Evolutionary conservation across 2,113 vertebrate species (phyloP).

Genomic region (Psettodes erumei): DNA sequence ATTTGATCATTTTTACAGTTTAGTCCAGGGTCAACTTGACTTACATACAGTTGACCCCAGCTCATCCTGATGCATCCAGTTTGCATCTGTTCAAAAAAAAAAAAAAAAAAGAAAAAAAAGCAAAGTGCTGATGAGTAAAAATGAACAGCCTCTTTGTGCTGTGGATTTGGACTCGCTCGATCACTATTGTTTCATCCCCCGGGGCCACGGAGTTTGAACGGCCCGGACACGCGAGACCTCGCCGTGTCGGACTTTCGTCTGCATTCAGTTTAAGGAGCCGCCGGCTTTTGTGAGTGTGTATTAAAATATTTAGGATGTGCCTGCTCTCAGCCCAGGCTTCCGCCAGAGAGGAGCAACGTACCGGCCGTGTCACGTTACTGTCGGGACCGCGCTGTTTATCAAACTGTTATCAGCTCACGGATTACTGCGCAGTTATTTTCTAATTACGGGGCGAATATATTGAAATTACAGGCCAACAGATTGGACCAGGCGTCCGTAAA

Average conservation of each 20-base stretch:
- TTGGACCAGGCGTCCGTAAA: not conserved
- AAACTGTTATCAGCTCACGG: too few relatives aligned
- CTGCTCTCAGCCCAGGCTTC: not conserved
- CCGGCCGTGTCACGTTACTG: not conserved
- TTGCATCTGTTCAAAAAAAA: constrained; percentile 42
- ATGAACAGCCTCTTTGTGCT: constrained; percentile 57
- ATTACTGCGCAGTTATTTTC: not conserved
- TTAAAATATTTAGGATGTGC: not conserved
- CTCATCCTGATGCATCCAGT: not conserved
- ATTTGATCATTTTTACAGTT: too few relatives aligned
- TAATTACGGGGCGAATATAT: not conserved
- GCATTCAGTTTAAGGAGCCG: too few relatives aligned
- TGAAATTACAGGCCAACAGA: not conserved
- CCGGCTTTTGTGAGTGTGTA: too few relatives aligned
- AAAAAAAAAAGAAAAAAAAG: constrained; percentile 71
- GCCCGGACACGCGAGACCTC: not conserved
- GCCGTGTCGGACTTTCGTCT: too few relatives aligned
- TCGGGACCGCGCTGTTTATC: not conserved
- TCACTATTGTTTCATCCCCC: constrained; percentile 41
- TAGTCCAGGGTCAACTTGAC: too few relatives aligned
- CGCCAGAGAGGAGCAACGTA: not conserved
- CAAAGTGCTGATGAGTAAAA: constrained; percentile 69
- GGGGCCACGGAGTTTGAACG: constrained; percentile 4
- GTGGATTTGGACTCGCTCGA: constrained; percentile 44
- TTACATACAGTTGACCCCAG: not conserved